These are phyloP conservation scores for Dasypolia templi DNA, from an alignment of 2,888 invertebrate species.

Conservation along the genomic window DNA sequence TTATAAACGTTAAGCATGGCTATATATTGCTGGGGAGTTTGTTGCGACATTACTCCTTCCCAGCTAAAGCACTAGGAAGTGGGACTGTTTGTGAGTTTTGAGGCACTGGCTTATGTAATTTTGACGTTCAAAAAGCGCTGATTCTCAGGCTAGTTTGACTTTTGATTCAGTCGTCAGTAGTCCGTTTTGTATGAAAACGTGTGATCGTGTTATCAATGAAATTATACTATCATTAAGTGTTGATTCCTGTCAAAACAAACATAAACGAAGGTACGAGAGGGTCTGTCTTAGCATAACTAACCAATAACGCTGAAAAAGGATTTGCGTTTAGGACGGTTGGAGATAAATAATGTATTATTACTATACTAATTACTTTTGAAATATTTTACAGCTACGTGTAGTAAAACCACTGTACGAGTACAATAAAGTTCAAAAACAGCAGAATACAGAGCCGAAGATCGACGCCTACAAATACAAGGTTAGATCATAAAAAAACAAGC, in stretches of 20 bases:
- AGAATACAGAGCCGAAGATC: not conserved
- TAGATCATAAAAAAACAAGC: too few species aligned
- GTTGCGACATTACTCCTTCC: too few species aligned
- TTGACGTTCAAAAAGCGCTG: too few species aligned
- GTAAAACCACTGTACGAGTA: slow-evolving; percentile 24
- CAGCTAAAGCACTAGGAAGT: too few species aligned
- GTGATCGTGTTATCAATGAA: not conserved
- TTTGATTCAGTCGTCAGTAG: not conserved
- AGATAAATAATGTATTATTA: too few species aligned
- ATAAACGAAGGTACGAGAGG: not conserved
- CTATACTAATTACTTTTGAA: not conserved
- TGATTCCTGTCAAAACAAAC: not conserved
- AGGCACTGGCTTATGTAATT: too few species aligned
- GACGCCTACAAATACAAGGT: slow-evolving; percentile 34
- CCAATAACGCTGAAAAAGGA: not conserved
- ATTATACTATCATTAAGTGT: not conserved
- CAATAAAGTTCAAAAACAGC: slow-evolving; percentile 3
- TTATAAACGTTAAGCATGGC: not conserved
- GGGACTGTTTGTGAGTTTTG: too few species aligned
- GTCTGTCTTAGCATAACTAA: not conserved
- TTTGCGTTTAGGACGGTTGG: not conserved
- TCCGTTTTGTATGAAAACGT: not conserved
- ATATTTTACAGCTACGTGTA: slow-evolving; percentile 21
- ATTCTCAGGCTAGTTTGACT: too few species aligned
- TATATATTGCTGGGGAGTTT: too few species aligned